Base-by-base conservation (phyloP, 2,113 vertebrate genomes). In the Channa argus region DNA sequence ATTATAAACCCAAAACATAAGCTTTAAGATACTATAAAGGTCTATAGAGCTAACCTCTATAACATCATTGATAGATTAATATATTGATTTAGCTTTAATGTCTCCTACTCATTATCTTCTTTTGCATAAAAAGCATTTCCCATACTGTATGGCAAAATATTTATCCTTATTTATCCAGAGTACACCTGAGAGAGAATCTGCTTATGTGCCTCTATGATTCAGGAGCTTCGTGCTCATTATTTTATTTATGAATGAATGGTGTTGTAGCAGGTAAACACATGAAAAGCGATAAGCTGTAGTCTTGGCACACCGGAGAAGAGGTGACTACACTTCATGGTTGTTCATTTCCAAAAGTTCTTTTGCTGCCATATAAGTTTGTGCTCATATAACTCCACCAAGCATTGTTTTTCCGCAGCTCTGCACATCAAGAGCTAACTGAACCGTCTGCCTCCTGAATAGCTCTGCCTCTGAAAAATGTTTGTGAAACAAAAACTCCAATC, bases 401-500 rank as follows among this genome's bases (percentile, higher is more conserved):
- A 24, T 46, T 56, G 15, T 55, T 74, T 78, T 59, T 69, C 34
- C 39, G 51, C 9, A 15, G 53, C n/a, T 10, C 46, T 63, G 55
- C 75, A 68, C 64, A 65, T 13, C 39, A 24, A 33, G 59, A 55
- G 49, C 51, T 50, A 77, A 71, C 59, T 12, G 2, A 77, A 63
- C 68, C 78, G 77, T 76, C 83, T 80, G 80, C 74, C 58, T 74
- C 49, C 64, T 59, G 54, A 78, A 53, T 5, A 44, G 41, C 67
- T 80, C 45, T 63, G 44, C 77, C 49, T 70, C 71, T 77, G 74
- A 85, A 64, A 77, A 83, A 85, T 83, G 74, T 80, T 74, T 78
- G 66, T 9, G 34, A 62, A 73, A 82, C 50, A 80, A 77, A 85
- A 88, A 82, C 67, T 76, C 68, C 80, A 87, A 84, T 86, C 80